Conservation (phyloP, 2,113 vertebrate species). For the Nothoprocta pentlandii region DNA sequence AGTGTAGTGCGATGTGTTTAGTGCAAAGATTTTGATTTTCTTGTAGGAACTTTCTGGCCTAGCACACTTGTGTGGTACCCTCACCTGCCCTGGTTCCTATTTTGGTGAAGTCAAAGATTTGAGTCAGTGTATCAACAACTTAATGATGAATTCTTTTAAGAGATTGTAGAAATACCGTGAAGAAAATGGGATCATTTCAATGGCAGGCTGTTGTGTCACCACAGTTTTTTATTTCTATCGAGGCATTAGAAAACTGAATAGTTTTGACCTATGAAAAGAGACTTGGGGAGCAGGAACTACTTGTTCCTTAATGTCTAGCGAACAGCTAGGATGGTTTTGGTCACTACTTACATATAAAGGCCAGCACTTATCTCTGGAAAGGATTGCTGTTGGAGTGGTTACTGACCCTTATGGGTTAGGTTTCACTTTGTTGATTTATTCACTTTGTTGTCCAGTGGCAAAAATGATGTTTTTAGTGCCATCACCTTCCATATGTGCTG, state of each 20-base stretch:
- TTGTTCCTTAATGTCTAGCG: background rate
- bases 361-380: background rate
- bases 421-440: background rate
- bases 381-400: background rate
- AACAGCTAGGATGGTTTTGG: background rate
- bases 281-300: background rate
- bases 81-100: background rate
- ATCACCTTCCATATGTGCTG: background rate
- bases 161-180: background rate
- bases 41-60: background rate
- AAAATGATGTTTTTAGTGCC: background rate
- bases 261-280: background rate
- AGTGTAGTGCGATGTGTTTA: background rate
- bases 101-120: background rate
- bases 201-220: background rate
- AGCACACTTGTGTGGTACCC: accelerated
- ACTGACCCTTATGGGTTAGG: background rate
- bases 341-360: background rate
- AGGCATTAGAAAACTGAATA: background rate
- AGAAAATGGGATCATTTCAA: background rate
- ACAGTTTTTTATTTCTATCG: background rate
- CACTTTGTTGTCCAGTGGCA: background rate
- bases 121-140: background rate
- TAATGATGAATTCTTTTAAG: background rate
- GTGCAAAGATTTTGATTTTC: background rate